A percentile compares a stretch with the other conserved stretches of the same genome.
phyloP scores from a whole-genome alignment of 2,113 vertebrate genomes.

The Mormyrus iriodes region DNA sequence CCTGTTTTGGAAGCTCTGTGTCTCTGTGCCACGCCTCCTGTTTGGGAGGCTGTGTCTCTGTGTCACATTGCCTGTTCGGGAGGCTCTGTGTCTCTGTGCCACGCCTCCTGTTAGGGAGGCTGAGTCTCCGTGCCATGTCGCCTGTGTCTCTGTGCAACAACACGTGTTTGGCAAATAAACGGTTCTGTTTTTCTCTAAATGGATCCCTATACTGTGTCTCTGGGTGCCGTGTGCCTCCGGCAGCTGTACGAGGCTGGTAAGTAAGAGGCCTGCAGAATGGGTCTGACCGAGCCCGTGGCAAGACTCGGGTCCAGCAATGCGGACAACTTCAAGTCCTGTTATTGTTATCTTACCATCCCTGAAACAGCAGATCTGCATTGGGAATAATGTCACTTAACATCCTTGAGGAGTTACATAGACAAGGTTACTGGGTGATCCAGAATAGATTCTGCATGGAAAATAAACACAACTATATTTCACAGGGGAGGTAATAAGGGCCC shows the following conservation, averaged over 20 bases:
- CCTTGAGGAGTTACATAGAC: constrained; percentile 30
- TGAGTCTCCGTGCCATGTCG: background rate
- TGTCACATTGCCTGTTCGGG: constrained; percentile 32
- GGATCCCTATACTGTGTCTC: constrained; percentile 25
- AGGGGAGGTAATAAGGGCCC: constrained; percentile 28
- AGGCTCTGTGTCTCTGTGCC: constrained; percentile 21
- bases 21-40: constrained; percentile 21
- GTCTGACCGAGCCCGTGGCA: constrained; percentile 30
- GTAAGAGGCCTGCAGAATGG: constrained; percentile 31
- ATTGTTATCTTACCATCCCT: constrained; percentile 35
- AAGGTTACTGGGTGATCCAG: constrained; percentile 33
- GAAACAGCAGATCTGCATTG: constrained; percentile 24
- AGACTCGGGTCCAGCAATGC: constrained; percentile 18
- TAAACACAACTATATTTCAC: constrained; percentile 42
- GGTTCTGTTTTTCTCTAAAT: constrained; percentile 11
- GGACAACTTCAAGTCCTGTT: constrained; percentile 31
- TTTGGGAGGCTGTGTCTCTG: constrained; percentile 30
- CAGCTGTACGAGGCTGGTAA: constrained; percentile 30
- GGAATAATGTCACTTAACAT: constrained; percentile 33
- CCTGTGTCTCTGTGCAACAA: background rate
- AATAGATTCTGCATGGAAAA: constrained; percentile 43
- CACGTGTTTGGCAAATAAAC: background rate
- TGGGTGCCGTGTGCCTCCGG: constrained; percentile 28
- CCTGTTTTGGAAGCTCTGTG: constrained; percentile 35
- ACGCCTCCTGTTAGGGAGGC: constrained; percentile 32